Evolutionary conservation across 1,140 invertebrate genomes (phyloP).

Genomic region (Musca vetustissima): DNA sequence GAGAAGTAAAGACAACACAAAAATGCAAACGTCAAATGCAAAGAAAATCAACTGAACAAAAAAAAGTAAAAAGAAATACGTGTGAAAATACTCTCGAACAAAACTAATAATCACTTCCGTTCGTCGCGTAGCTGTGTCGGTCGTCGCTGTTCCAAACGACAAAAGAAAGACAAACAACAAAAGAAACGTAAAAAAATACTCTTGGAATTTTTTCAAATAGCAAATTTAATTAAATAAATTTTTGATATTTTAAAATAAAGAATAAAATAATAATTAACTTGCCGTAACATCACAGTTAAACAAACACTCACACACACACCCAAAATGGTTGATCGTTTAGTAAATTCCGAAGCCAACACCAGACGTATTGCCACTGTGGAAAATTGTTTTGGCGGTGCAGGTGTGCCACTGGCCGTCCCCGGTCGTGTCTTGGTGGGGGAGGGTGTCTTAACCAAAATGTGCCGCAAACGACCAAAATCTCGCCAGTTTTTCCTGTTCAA

Average conservation of each 20-base stretch:
- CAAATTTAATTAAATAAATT: no score
- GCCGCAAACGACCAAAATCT: constrained; percentile 96
- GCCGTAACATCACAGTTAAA: not conserved
- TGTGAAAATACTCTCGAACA: constrained; percentile 1
- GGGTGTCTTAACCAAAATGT: constrained; percentile 99
- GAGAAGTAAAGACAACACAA: not conserved
- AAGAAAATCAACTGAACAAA: not conserved
- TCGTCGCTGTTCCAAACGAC: not conserved
- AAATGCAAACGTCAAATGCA: not conserved
- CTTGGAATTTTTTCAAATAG: no score
- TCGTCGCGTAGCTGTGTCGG: not conserved
- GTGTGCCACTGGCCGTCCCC: constrained; percentile 83
- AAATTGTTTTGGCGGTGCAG: constrained; percentile 94
- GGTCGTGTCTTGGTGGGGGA: constrained; percentile 97
- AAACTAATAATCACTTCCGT: constrained; percentile 23
- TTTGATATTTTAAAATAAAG: no score
- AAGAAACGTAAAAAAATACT: not conserved
- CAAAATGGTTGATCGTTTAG: constrained; percentile 50
- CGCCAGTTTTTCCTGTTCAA: constrained; percentile 99
- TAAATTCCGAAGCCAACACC: constrained; percentile 78
- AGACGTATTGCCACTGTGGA: constrained; percentile 94
- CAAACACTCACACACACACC: not conserved
- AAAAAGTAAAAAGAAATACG: not conserved
- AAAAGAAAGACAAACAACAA: constrained; percentile 15
- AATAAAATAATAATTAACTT: not conserved